Conservation (phyloP, 2,888 invertebrate species). For the Drosophila austrosaltans region DNA sequence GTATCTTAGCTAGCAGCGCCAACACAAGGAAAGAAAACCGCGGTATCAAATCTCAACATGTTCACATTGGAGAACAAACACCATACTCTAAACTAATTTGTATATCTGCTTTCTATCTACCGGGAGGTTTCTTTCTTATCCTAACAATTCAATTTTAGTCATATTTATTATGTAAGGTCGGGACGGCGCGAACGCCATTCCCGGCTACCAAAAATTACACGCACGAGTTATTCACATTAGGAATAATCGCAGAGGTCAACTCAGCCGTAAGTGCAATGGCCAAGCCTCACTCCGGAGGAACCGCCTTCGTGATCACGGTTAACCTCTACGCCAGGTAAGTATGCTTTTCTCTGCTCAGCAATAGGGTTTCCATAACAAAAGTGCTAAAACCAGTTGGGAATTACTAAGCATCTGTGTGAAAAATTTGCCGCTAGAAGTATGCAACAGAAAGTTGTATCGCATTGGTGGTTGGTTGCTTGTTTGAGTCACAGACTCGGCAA, state of each 20-base stretch:
- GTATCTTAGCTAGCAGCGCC: neutral
- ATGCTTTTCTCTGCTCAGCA: constrained; percentile 59
- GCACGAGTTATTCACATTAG: constrained; percentile 90
- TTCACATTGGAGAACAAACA: neutral
- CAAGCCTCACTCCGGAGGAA: constrained; percentile 82
- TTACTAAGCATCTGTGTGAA: constrained; percentile 1
- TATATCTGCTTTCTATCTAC: too few species aligned
- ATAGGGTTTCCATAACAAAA: neutral
- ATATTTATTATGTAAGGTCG: constrained; percentile 71
- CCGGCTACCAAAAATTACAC: constrained; percentile 88
- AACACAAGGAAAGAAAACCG: rapidly evolving
- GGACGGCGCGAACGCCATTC: constrained; percentile 87
- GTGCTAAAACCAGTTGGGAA: neutral
- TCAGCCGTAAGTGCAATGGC: constrained; percentile 87
- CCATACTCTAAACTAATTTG: too few species aligned
- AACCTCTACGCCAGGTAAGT: constrained; percentile 83
- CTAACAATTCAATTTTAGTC: neutral
- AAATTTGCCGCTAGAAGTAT: neutral
- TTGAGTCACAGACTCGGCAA: neutral
- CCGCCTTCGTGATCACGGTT: constrained; percentile 75
- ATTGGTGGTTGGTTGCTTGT: constrained; percentile 1
- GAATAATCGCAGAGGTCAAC: constrained; percentile 91
- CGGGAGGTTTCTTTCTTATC: too few species aligned
- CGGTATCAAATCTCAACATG: neutral
- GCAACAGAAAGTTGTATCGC: neutral